Percentiles rank a stretch among this genome's conserved stretches.
Conservation (phyloP, 2,797 vertebrate species). For the Adrianichthys oophorus region DNA sequence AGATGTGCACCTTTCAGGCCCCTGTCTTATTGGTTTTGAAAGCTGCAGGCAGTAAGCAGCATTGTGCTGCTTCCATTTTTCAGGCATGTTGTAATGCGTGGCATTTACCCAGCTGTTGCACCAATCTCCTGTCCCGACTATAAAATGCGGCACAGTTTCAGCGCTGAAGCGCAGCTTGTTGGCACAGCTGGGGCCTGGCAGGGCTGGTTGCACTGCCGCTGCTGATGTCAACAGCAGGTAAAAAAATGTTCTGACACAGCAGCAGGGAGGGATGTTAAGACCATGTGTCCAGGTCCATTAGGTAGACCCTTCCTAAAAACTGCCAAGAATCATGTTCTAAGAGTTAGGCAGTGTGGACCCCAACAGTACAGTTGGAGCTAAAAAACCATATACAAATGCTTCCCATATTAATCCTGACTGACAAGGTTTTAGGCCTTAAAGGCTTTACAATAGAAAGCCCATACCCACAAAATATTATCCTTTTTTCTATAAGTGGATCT, state of each 20-base stretch:
- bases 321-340: conserved; percentile 52
- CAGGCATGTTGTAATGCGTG: conserved; percentile 35
- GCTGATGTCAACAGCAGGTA: conserved; percentile 47
- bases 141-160: conserved; percentile 52
- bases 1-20: conserved; percentile 16
- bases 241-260: conserved; percentile 46
- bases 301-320: conserved; percentile 29
- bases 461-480: too few relatives aligned
- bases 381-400: too few relatives aligned
- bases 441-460: background rate
- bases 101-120: conserved; percentile 53
- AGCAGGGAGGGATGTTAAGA: conserved; percentile 47
- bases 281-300: conserved; percentile 34
- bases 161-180: conserved; percentile 38
- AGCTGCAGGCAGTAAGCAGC: conserved; percentile 30
- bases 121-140: conserved; percentile 33
- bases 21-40: conserved; percentile 23
- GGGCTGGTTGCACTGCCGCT: conserved; percentile 16
- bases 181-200: conserved; percentile 37
- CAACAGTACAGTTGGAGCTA: background rate
- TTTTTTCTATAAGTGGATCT: too few relatives aligned
- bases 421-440: conserved; percentile 10
- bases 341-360: conserved; percentile 6
- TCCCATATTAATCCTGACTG: background rate
- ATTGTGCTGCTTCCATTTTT: conserved; percentile 24